phyloP scores from a whole-genome alignment of 2,888 invertebrate genomes.

The Oligia strigilis region DNA sequence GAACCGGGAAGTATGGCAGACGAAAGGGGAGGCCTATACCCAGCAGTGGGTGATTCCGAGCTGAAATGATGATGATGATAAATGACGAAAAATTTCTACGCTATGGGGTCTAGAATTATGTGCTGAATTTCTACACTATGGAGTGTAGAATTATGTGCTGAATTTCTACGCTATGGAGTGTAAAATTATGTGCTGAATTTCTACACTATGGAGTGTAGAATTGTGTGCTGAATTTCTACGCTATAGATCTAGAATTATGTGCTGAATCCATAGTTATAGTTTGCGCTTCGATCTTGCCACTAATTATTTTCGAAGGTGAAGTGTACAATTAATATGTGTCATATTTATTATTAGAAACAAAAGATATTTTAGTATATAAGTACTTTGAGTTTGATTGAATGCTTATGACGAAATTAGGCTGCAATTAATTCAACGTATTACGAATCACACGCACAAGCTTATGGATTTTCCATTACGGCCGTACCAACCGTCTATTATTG shows the following conservation, averaged over 20 bases:
- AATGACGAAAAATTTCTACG: no score
- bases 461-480: not conserved
- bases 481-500: not conserved
- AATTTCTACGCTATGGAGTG: no score
- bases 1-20: no score
- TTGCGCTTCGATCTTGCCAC: no score
- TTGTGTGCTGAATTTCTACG: no score
- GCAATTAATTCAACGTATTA: not conserved
- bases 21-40: no score
- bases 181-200: not conserved
- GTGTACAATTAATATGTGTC: not conserved
- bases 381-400: not conserved
- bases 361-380: not conserved
- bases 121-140: not conserved
- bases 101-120: no score
- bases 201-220: no score
- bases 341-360: constrained; percentile 1
- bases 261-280: not conserved
- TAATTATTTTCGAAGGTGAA: not conserved
- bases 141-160: no score
- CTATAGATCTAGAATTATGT: no score
- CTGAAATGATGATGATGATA: no score
- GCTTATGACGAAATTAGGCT: not conserved
- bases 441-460: not conserved
- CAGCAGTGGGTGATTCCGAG: no score